Evolutionary conservation across 2,113 vertebrate genomes (phyloP), one percentile per base, ranked within the genome.

Genomic region (Riparia riparia): DNA sequence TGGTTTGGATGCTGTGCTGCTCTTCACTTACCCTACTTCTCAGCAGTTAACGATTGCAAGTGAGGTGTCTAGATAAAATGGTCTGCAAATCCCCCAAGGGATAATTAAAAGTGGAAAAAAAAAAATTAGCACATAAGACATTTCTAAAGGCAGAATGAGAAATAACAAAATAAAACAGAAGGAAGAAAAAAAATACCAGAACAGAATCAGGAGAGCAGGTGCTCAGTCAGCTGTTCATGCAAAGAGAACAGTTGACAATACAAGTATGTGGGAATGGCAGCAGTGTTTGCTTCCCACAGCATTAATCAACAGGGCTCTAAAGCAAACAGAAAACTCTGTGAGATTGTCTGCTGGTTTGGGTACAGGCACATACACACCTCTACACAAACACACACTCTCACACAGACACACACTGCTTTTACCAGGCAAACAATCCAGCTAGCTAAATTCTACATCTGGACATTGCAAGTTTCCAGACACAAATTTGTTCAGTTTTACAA

Each of bases 251-350:
- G 16, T 10, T 70, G 54, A 82, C 84, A 93, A 73, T 18, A 29
- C 7, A 7, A 2, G 0, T 53, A 41, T 60, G n/a, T 65, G 64
- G 37, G 89, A 94, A 90, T 63, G 47, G 54, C 82, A 81, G 25
- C 28, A 69, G 9, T 47, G 51, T 80, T 94, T 92, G 47, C 45
- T 32, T 80, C 86, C 54, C 83, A 82, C 56, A 63, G 31, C 51
- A 54, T 47, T 82, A 91, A 90, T 60, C 79, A 93, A 42, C 26
- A 77, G 10, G 70, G 51, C 29, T 89, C 86, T 89, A 81, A 73
- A 86, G 42, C 58, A 92, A 97, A 93, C 31, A 93, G 42, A 77
- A 93, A 92, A 50, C 12, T 50, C 66, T 45, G 54, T 18, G 45
- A 80, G 42, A 57, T 6, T 90, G 66, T 64, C 45, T 61, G 58